Evolutionary conservation across 2,113 vertebrate genomes (phyloP), one percentile per base, ranked within the genome.

Genomic region (Furnarius figulus): DNA sequence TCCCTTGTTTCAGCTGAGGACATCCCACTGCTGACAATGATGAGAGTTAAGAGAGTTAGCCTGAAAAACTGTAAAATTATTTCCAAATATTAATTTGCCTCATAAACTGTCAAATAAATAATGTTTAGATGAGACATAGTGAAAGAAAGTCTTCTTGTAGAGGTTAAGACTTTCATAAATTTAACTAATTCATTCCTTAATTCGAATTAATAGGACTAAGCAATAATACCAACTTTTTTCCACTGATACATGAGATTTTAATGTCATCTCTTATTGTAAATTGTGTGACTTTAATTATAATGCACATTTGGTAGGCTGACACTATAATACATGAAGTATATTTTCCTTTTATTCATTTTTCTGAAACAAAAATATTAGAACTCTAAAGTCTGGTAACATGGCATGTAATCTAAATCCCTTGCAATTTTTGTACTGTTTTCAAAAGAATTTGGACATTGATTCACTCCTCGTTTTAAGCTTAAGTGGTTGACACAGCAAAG

Each of bases 341-440:
- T 59, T 95, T 95, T 91, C 44, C 37, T 96, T 96, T 50, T 71
- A 35, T 39, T 85, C 14, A 42, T 94, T 89, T 56, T 67, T 88
- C 68, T 94, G 59, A 87, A 58, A 79, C 15, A 70, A 40, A 91
- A 89, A 40, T n/a, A 27, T 16, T 70, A 52, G 30, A 85, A 53
- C 8, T 78, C 40, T 61, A 27, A 46, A 50, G 58, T 42, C 9
- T 39, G 25, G 10, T 21, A 86, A 30, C 7, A 16, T 22, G 58
- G 5, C 17, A 35, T 61, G 23, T 58, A 71, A 39, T 50, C 40
- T 52, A 71, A 86, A 84, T 73, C 86, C 33, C 46, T 22, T 80
- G 24, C 30, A 53, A 58, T 76, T 76, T 76, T 28, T 76, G 20
- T 66, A 59, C 46, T 33, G 33, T 73, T 93, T 95, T 79, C 46